Conservation (phyloP, 2,113 vertebrate species). For the Tychaedon coryphoeus region DNA sequence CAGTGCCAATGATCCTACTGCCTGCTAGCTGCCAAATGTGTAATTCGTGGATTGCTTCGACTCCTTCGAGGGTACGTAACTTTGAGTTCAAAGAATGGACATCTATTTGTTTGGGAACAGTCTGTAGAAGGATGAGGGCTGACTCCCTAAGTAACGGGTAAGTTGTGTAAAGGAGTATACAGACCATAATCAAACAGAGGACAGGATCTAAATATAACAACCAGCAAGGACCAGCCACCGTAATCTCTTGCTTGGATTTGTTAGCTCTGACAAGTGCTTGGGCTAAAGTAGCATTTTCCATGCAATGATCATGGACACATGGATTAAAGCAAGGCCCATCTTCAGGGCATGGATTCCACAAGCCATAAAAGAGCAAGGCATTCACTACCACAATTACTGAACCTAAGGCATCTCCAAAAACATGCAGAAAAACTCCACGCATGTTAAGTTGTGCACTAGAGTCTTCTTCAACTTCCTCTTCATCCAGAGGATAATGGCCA, state of each 20-base stretch:
- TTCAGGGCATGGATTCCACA: slow-evolving; percentile 84
- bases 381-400: slow-evolving; percentile 97
- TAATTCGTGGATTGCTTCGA: slow-evolving; percentile 94
- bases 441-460: slow-evolving; percentile 90
- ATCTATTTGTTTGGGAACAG: slow-evolving; percentile 96
- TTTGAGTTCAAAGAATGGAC: slow-evolving; percentile 87
- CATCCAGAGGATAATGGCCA: slow-evolving; percentile 76
- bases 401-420: slow-evolving; percentile 94
- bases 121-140: slow-evolving; percentile 96
- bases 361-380: slow-evolving; percentile 86
- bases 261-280: slow-evolving; percentile 6
- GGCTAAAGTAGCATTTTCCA: slow-evolving; percentile 77
- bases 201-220: slow-evolving; percentile 94
- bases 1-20: slow-evolving; percentile 96
- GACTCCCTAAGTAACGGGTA: slow-evolving; percentile 97
- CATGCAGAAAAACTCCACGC: slow-evolving; percentile 97
- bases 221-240: slow-evolving; percentile 89
- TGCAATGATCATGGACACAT: slow-evolving; percentile 78
- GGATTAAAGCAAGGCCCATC: slow-evolving; percentile 80
- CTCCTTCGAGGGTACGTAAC: slow-evolving; percentile 85
- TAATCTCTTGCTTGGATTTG: not conserved
- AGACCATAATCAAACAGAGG: slow-evolving; percentile 94
- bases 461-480: slow-evolving; percentile 70
- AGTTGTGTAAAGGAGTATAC: slow-evolving; percentile 94
- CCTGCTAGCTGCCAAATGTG: slow-evolving; percentile 98